Evolutionary conservation across 2,888 invertebrate genomes (phyloP), one percentile per base, ranked within the genome.

Genomic region (Limenitis camilla): DNA sequence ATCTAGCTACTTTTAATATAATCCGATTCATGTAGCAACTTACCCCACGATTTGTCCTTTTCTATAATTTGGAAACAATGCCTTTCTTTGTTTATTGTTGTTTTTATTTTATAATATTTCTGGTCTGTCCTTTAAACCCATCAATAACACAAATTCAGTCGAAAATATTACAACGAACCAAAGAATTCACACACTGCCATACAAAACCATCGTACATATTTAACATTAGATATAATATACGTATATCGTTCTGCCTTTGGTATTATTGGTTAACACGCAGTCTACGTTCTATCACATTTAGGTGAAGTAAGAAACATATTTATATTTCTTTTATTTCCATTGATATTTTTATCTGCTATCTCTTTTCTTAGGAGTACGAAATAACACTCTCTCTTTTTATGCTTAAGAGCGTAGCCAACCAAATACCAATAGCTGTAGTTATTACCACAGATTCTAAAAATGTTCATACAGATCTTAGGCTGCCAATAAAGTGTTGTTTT

Each of bases 1-100:
- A 75, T 67, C 68, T 77, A 76, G 75, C 71, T 78, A 80, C 81
- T 78, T 79, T 75, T 74, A 76, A 76, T 78, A 76, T 72, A 73
- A 72, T 71, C 74, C 77, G 76, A 79, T 75, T 76, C 69, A 76
- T 69, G 67, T 65, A 69, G 62, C 65, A 65, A 69, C 86, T 81
- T 72, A 86, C 84, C 80, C 70, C 72, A 72, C 70, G 72, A 71
- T 72, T 60, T 48, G 28, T 40, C 44, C 43, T 41, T 52, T 49
- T 27, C 44, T 50, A 41, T 48, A 46, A 36, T 29, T 41, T 54
- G 30, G 43, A 38, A n/a, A 33, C 33, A 42, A 52, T 51, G 36
- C 53, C 31, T 43, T 29, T 41, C 46, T 38, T 38, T 45, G 8
- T 49, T 32, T 38, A 32, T 33, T 28, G 7, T 55, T 43, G 11